Base-by-base conservation (phyloP, 2,797 vertebrate species). In the Pristis pectinata region DNA sequence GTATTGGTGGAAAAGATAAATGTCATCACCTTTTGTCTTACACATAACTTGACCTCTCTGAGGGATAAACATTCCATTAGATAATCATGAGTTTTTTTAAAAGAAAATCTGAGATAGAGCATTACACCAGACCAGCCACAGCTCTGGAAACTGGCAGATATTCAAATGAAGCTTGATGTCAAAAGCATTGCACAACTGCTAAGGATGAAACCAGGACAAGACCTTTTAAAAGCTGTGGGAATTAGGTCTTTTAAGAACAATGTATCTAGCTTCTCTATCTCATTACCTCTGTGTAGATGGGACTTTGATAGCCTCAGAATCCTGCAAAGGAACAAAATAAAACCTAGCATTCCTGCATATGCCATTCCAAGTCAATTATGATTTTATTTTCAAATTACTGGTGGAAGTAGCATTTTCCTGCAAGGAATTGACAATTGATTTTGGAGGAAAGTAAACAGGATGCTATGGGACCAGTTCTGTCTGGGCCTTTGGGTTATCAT, bases 361-460 rank as follows among this genome's bases (percentile, higher is more conserved):
- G 34, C 30, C n/a, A 41, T 67, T 67, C n/a, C n/a, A 41, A 41
- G 17, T 91, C 37, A 91, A 91, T 67, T 8, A 19, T 41, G n/a
- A 91, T 41, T 41, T n/a, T 64, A 0, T 67, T 67, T 41, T 67
- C 37, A 37, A 67, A 91, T 91, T 22, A 67, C 19, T n/a, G 22
- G 37, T 22, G 64, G 87, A 91, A 41, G 19, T 49, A 37, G 13
- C 37, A 91, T 61, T 89, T 64, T 19, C 15, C 30, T 64, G 59
- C n/a, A 91, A 74, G 87, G 61, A 91, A 67, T n/a, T 24, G 19
- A 24, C n/a, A 41, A 91, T 91, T 91, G n/a, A 64, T 64, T 91
- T 91, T 64, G 87, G 70, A 64, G 59, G 17, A 89, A 59, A 61
- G 85, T 37, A 89, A 89, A 67, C 87, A 67, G 10, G 17, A 91